Evolutionary conservation across 92 coral and sea anemone genomes (phyloP).

Genomic region (Parazoanthus atlanticus): DNA sequence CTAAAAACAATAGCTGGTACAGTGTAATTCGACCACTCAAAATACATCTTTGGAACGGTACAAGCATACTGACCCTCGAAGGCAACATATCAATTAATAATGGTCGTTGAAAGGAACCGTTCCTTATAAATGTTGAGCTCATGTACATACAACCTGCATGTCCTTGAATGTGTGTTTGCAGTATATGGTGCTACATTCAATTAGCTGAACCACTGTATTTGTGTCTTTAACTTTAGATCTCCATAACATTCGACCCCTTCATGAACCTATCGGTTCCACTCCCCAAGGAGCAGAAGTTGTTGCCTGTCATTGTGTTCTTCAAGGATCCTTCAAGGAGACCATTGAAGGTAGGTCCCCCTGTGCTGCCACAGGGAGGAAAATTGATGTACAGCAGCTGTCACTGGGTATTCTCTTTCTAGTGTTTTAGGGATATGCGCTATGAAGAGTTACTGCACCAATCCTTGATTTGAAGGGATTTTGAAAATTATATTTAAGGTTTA

Average conservation of each 20-base stretch:
- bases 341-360: constrained; percentile 64
- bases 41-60: no score
- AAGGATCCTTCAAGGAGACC: constrained; percentile 83
- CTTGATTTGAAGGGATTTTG: no score
- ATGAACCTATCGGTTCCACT: constrained; percentile 96
- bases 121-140: not conserved
- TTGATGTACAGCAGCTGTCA: not conserved
- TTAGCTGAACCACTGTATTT: not conserved
- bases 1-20: no score
- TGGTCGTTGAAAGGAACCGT: no score
- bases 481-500: no score
- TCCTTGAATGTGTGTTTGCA: not conserved
- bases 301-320: constrained; percentile 82
- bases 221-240: constrained; percentile 56
- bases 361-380: no score
- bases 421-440: no score
- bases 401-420: not conserved
- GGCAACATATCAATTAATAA: no score
- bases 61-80: no score
- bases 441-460: no score
- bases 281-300: constrained; percentile 85
- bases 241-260: constrained; percentile 88
- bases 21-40: no score
- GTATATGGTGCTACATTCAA: not conserved
- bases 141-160: not conserved